Evolutionary conservation across 2,797 vertebrate genomes (phyloP).

Genomic region (Cossypha polioptera): DNA sequence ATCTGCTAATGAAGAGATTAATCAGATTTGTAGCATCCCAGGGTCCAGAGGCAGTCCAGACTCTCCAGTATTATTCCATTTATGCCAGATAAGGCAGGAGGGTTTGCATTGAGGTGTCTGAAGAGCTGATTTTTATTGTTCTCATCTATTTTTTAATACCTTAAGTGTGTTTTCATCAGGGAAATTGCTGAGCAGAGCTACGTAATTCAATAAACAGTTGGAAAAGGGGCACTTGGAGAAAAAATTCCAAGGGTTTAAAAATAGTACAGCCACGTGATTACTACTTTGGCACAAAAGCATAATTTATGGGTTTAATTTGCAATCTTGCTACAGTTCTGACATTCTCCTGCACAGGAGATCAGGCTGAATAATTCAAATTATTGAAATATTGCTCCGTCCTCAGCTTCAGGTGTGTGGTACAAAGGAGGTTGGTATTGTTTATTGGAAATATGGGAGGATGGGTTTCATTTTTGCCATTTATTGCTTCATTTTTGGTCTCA

Average conservation of each 20-base stretch:
- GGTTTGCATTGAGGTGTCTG: neutral
- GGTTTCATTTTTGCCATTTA: neutral
- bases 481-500: neutral
- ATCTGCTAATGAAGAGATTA: neutral
- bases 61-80: neutral
- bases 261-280: slow-evolving; percentile 37
- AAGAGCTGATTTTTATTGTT: slow-evolving; percentile 37
- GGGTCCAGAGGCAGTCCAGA: neutral
- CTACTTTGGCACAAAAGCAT: slow-evolving; percentile 52
- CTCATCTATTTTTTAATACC: neutral
- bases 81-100: neutral
- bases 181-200: slow-evolving; percentile 55
- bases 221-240: slow-evolving; percentile 31
- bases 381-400: slow-evolving; percentile 29
- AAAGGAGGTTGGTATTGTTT: neutral
- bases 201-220: slow-evolving; percentile 55
- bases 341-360: slow-evolving; percentile 17
- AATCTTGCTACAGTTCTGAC: slow-evolving; percentile 48
- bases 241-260: slow-evolving; percentile 43
- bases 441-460: neutral
- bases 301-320: slow-evolving; percentile 70
- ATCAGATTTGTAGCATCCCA: neutral
- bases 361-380: slow-evolving; percentile 40
- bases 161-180: neutral
- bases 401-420: neutral